These are phyloP conservation scores for Arctia plantaginis DNA, from an alignment of 2,888 invertebrate species.

Conservation along the genomic window DNA sequence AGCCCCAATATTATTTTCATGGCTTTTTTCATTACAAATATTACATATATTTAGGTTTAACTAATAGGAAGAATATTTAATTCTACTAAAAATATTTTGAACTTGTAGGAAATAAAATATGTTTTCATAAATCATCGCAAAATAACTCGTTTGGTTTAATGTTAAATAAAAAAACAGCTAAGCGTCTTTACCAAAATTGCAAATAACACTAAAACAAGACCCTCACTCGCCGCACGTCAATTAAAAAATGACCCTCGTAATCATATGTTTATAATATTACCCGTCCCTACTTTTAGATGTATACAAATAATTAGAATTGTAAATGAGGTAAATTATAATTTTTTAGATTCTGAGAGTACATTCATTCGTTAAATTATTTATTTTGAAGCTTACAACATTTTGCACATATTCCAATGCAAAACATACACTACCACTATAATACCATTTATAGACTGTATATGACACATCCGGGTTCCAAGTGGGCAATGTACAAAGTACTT, in stretches of 20 bases:
- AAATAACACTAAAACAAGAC: neutral
- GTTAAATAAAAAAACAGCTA: neutral
- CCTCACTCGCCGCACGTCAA: slow-evolving; percentile 1
- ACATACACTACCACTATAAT: neutral
- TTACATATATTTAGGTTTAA: no score
- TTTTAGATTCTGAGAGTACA: slow-evolving; percentile 54
- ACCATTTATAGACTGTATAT: neutral
- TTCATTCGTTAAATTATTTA: slow-evolving; percentile 40
- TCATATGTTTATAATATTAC: slow-evolving; percentile 76
- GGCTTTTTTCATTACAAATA: no score
- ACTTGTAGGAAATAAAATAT: neutral
- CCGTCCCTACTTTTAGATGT: slow-evolving; percentile 61
- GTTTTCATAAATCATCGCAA: neutral
- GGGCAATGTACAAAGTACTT: neutral
- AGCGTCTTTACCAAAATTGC: slow-evolving; percentile 1
- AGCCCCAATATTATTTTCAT: no score
- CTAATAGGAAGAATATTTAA: no score
- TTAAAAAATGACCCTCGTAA: slow-evolving; percentile 68
- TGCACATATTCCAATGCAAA: neutral
- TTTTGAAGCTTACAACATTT: slow-evolving; percentile 19
- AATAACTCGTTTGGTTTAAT: neutral
- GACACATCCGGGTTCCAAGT: neutral
- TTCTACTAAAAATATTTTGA: neutral
- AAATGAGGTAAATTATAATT: slow-evolving; percentile 72
- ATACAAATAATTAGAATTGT: slow-evolving; percentile 78